Conservation (phyloP, 2,888 invertebrate species). For the Kuschelorhynchus macadamiae region DNA sequence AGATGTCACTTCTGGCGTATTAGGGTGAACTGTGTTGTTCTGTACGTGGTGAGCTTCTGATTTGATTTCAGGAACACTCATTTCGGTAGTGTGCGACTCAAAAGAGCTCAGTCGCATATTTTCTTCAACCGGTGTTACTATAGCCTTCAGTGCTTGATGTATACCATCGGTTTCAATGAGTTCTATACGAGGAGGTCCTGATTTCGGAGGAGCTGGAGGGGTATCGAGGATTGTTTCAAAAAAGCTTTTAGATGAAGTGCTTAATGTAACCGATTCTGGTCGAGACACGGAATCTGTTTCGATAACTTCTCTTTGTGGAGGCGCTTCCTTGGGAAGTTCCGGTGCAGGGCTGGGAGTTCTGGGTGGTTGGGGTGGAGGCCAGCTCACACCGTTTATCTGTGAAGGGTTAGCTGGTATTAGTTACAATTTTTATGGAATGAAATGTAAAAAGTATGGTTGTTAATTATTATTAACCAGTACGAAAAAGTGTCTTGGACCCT, state of each 20-base stretch:
- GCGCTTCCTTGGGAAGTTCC: conserved; percentile 18
- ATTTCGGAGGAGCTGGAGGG: conserved; percentile 34
- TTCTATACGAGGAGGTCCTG: conserved; percentile 23
- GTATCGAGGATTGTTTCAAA: background rate
- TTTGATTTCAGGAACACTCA: conserved; percentile 1
- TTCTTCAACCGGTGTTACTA: conserved; percentile 39
- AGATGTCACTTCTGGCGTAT: conserved; percentile 61
- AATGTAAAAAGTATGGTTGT: conserved; percentile 11
- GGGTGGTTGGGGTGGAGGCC: conserved; percentile 34
- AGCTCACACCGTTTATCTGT: conserved; percentile 44
- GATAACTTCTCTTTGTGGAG: conserved; percentile 5
- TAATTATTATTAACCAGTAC: background rate
- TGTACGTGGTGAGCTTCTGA: conserved; percentile 8
- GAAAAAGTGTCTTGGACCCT: no score
- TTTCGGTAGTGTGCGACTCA: background rate
- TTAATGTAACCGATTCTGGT: background rate
- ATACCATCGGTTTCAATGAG: conserved; percentile 33
- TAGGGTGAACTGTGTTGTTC: background rate
- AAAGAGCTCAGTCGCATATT: conserved; percentile 13
- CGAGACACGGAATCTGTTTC: background rate
- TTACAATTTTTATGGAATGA: conserved; percentile 32
- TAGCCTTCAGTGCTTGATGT: conserved; percentile 41
- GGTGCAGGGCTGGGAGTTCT: conserved; percentile 31
- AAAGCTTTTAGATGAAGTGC: background rate
- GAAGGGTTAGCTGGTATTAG: conserved; percentile 45